Evolutionary conservation across 2,113 vertebrate genomes (phyloP).

Genomic region (Oncorhynchus keta): DNA sequence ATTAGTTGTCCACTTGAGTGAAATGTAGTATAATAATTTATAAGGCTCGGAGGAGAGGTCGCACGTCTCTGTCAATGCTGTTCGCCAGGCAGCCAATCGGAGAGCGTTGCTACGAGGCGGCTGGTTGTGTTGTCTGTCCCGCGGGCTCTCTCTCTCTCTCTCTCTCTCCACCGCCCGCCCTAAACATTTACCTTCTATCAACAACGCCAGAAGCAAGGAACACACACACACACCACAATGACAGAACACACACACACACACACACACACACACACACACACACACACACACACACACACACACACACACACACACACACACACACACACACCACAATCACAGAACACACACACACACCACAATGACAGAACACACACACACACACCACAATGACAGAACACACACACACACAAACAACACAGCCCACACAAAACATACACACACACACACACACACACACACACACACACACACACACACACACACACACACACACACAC

Average conservation of each 20-base stretch:
- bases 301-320: too few relatives aligned
- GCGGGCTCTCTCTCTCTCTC: not conserved
- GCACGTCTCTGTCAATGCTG: constrained; percentile 50
- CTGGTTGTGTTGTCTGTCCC: not conserved
- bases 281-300: too few relatives aligned
- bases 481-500: too few relatives aligned
- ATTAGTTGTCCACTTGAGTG: constrained; percentile 72
- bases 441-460: too few relatives aligned
- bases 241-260: not conserved
- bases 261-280: not conserved
- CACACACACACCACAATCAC: too few relatives aligned
- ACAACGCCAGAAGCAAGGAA: constrained; percentile 23
- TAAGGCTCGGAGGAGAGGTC: constrained; percentile 58
- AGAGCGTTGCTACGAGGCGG: not conserved
- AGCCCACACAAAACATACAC: too few relatives aligned
- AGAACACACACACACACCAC: too few relatives aligned
- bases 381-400: too few relatives aligned
- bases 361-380: too few relatives aligned
- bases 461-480: too few relatives aligned
- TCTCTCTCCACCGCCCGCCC: too few relatives aligned
- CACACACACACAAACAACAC: too few relatives aligned
- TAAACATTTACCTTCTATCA: constrained; percentile 42
- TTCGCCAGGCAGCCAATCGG: constrained; percentile 52
- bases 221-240: not conserved
- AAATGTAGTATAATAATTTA: constrained; percentile 75